Conservation (phyloP, 1,140 invertebrate species). For the Bombus affinis region DNA sequence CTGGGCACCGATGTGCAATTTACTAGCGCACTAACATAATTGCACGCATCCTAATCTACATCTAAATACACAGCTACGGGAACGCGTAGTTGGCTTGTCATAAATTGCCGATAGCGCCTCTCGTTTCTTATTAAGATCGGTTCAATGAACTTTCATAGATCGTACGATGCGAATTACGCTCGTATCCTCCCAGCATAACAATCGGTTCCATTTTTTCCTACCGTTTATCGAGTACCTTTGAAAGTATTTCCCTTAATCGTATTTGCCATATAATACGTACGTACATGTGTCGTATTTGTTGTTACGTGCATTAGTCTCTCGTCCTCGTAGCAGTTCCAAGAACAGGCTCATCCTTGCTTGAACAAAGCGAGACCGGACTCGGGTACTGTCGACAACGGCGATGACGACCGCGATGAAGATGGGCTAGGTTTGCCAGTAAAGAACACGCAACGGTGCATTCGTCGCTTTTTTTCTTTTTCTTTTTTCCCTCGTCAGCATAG, state of each 20-base stretch:
- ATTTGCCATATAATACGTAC: neutral
- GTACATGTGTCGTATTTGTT: neutral
- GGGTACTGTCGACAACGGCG: neutral
- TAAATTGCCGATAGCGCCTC: slow-evolving; percentile 23
- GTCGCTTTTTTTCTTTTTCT: slow-evolving; percentile 20
- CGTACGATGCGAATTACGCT: neutral
- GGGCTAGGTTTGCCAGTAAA: slow-evolving; percentile 45
- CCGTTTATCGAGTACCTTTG: neutral
- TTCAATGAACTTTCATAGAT: slow-evolving; percentile 10
- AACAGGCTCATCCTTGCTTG: slow-evolving; percentile 50
- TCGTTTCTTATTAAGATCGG: slow-evolving; percentile 5
- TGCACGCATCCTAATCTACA: slow-evolving; percentile 61
- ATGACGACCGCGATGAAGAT: slow-evolving; percentile 34
- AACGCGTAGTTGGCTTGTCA: slow-evolving; percentile 20
- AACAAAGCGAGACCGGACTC: neutral
- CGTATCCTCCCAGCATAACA: too few species aligned
- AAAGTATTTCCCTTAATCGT: neutral
- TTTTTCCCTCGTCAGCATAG: slow-evolving; percentile 27
- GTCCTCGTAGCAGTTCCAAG: slow-evolving; percentile 73
- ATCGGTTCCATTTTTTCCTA: too few species aligned
- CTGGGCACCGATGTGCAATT: slow-evolving; percentile 54
- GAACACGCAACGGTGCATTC: slow-evolving; percentile 32
- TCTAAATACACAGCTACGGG: slow-evolving; percentile 58
- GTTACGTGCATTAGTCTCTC: slow-evolving; percentile 59
- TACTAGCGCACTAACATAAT: slow-evolving; percentile 56